Evolutionary conservation across 2,797 vertebrate species (phyloP).

Genomic region (Gymnocypris eckloni): DNA sequence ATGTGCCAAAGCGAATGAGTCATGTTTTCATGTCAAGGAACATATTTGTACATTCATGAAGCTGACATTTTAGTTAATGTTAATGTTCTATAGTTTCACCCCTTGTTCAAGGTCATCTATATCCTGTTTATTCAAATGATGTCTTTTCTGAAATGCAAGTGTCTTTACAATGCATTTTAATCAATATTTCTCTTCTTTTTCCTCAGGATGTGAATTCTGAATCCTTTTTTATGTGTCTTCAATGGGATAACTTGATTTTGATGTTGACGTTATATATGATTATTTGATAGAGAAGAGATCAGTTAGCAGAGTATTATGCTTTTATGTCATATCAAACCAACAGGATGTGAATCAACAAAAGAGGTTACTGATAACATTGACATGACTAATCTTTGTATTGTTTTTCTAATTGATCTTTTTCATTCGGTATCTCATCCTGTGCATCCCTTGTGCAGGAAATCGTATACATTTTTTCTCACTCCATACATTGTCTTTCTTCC

Average conservation of each 20-base stretch:
- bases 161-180: slow-evolving; percentile 66
- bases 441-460: slow-evolving; percentile 65
- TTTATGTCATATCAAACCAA: slow-evolving; percentile 74
- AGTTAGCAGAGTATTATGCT: slow-evolving; percentile 22
- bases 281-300: slow-evolving; percentile 4
- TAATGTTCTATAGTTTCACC: slow-evolving; percentile 41
- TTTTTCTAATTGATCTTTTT: slow-evolving; percentile 54
- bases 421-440: slow-evolving; percentile 65
- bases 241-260: slow-evolving; percentile 5
- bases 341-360: slow-evolving; percentile 81
- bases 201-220: slow-evolving; percentile 64
- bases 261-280: not conserved
- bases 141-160: slow-evolving; percentile 66
- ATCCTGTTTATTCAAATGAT: slow-evolving; percentile 10
- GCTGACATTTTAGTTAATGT: slow-evolving; percentile 50
- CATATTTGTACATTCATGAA: slow-evolving; percentile 47
- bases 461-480: slow-evolving; percentile 62
- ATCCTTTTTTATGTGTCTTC: not conserved
- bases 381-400: slow-evolving; percentile 81
- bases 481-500: slow-evolving; percentile 76
- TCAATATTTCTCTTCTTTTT: slow-evolving; percentile 70
- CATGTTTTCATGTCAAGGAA: slow-evolving; percentile 29
- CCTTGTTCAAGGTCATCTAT: slow-evolving; percentile 12
- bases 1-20: slow-evolving; percentile 17
- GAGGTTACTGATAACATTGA: slow-evolving; percentile 85